These are phyloP conservation scores for Drosophila monieri DNA, from an alignment of 2,888 invertebrate genomes.

Conservation along the genomic window DNA sequence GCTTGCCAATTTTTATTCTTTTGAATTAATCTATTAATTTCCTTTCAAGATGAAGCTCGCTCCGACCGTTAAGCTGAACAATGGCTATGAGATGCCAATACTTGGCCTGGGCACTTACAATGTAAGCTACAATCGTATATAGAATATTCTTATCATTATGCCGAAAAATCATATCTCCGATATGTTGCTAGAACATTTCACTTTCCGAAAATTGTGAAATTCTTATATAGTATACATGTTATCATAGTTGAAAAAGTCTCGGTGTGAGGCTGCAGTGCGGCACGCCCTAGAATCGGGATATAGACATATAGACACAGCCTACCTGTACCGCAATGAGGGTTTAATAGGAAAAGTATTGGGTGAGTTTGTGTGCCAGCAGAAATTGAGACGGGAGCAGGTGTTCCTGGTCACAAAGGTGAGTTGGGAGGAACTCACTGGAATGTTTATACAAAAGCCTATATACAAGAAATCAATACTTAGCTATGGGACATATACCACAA, in stretches of 20 bases:
- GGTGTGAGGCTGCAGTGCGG: constrained; percentile 87
- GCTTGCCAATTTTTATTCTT: constrained; percentile 4
- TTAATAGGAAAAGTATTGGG: constrained; percentile 87
- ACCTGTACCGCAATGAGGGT: constrained; percentile 87
- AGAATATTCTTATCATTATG: not conserved
- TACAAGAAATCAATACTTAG: constrained; percentile 34
- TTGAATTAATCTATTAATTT: not conserved
- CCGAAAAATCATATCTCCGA: not conserved
- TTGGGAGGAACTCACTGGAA: not conserved
- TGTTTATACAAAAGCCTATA: not conserved
- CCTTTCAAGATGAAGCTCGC: constrained; percentile 63
- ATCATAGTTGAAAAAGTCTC: constrained; percentile 86
- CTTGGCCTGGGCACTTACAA: constrained; percentile 88
- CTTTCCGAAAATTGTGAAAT: constrained; percentile 18
- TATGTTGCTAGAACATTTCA: constrained; percentile 18
- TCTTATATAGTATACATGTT: not conserved
- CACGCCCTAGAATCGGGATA: constrained; percentile 90
- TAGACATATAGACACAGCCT: constrained; percentile 88
- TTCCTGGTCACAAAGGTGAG: constrained; percentile 86
- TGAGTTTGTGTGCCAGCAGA: constrained; percentile 86
- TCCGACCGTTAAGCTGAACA: constrained; percentile 85
- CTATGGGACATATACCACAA: constrained; percentile 77
- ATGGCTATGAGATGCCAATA: constrained; percentile 86
- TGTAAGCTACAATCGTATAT: constrained; percentile 80
- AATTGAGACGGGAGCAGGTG: constrained; percentile 87